Base-by-base conservation (phyloP, 2,888 invertebrate species). In the Molanna angustata region DNA sequence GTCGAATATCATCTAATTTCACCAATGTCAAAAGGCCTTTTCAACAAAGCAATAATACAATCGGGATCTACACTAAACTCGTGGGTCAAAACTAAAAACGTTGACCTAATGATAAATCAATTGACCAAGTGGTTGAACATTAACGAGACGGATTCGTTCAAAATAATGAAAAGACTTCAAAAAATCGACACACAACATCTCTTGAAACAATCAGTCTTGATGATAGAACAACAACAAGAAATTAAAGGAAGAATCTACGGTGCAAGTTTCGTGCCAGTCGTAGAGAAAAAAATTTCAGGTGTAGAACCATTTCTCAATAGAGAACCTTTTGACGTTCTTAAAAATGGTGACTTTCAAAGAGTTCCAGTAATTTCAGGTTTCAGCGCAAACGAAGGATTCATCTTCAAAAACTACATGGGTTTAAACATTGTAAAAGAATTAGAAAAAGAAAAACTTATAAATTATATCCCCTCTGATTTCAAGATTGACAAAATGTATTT, bases 341-440 rank as follows among this genome's bases (percentile, higher is more conserved):
- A 68, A 52, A 62, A 63, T 47, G 69, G 69, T 9, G 65, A 65
- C 31, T 70, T 71, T 31, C 65, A 74, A 16, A 67, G 72, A 0
- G 74, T 78, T 4, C 80, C 82, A 1, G 64, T 73, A 0, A 70
- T 82, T 3, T 69, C 79, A 59, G 82, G 82, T 0, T 64, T 80
- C 1, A 80, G 76, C 47, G 78, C 79, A 0, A 76, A 74, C 0
- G 82, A 82, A 65, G 82, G 80, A 0, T 58, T 80, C 1, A 69
- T 75, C 0, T 47, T 52, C 19, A 55, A 48, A 39, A n/a, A n/a
- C 2, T 18, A 31, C 3, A 43, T 43, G n/a, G 47, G 17, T 7
- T 17, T 21, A 3, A 16, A n/a, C 2, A n/a, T 48, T 9, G 22
- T 37, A 17, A 6, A 20, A 35, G 31, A 39, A 6, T 7, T 52